Percentiles rank a stretch among this genome's conserved stretches.
These are phyloP conservation scores for Martes martes DNA, from an alignment of 2,113 vertebrate genomes.

Conservation along the genomic window DNA sequence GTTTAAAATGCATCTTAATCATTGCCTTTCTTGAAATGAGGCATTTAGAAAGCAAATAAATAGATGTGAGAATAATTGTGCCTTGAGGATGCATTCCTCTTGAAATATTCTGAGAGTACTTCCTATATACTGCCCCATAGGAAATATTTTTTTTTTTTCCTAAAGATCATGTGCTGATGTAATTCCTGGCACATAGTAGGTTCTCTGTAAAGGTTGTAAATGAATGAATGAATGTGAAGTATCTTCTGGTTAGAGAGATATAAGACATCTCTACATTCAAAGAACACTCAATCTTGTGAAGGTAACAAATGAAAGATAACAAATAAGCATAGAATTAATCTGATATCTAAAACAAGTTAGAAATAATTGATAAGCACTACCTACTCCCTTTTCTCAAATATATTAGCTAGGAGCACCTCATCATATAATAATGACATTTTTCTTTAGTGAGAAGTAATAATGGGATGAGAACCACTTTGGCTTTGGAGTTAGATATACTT, in stretches of 20 bases:
- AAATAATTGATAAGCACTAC: neutral
- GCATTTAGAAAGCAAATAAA: neutral
- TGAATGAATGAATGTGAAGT: neutral
- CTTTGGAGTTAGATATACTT: neutral
- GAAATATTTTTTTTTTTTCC: neutral
- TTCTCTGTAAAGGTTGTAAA: neutral
- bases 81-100: neutral
- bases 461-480: neutral
- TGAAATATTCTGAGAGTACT: neutral
- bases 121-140: neutral
- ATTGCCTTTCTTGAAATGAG: neutral
- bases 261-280: neutral
- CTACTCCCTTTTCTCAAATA: neutral
- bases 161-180: neutral
- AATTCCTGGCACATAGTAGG: neutral
- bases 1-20: neutral
- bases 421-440: neutral
- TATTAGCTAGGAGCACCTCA: neutral
- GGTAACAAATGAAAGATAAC: neutral
- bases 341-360: neutral
- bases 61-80: neutral
- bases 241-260: neutral
- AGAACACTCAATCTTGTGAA: neutral
- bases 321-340: neutral
- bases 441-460: neutral